A percentile compares a stretch with the other conserved stretches of the same genome.
Conservation (phyloP, 2,797 vertebrate species). For the Mus minutoides region DNA sequence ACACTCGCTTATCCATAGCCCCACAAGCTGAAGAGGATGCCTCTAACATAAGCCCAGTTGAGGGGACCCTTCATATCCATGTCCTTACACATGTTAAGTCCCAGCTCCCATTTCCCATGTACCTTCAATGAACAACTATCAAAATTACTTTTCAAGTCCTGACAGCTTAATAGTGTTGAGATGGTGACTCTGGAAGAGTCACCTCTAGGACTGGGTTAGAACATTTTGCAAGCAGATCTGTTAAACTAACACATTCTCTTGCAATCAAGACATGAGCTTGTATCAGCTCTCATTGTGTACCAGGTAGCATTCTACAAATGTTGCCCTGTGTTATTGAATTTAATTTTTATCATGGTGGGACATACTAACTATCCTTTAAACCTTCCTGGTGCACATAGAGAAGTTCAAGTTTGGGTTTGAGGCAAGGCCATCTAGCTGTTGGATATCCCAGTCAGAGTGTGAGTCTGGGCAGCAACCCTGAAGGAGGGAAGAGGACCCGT, state of each 20-base stretch:
- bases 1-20: neutral
- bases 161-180: neutral
- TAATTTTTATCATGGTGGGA: neutral
- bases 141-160: slow-evolving; percentile 55
- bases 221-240: neutral
- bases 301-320: neutral
- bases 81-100: neutral
- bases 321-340: neutral
- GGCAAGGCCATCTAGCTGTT: neutral
- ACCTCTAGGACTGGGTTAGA: neutral
- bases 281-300: neutral
- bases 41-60: neutral
- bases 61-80: neutral
- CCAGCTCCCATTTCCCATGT: neutral
- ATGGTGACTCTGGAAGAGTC: neutral
- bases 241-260: neutral
- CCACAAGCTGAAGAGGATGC: neutral
- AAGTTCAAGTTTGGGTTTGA: neutral
- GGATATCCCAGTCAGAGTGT: neutral
- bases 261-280: neutral
- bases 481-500: neutral
- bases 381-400: neutral
- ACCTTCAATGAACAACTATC: slow-evolving; percentile 20
- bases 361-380: neutral
- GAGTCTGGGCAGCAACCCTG: neutral